Evolutionary conservation across 2,797 vertebrate species (phyloP), one percentile per base, ranked within the genome.

Genomic region (Trematomus bernacchii): DNA sequence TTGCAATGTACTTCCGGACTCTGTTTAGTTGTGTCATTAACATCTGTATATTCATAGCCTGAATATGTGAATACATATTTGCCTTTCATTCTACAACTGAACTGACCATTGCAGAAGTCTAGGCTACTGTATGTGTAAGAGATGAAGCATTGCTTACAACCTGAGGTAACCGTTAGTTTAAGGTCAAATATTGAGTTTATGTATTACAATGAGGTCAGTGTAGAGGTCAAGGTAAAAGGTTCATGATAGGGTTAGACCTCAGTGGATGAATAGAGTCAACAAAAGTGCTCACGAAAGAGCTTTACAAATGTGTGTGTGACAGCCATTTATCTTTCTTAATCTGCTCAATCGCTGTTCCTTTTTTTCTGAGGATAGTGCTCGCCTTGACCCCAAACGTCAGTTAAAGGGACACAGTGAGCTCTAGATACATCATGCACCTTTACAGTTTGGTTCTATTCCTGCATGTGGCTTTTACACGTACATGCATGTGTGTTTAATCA

Each of bases 191-290:
- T 18, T 85, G 57, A 67, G 40, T 64, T 73, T 0, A 13, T 15
- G 5, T 50, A 64, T 61, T 42, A 21, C 50, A 74, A 59, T 50
- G 42, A 55, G 15, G 21, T 68, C 27, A 44, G 12, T 3, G 48
- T 55, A 10, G 42, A 68, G 72, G 57, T 80, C 66, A 86, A 75
- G 83, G 73, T 46, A 46, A 78, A 47, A 30, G 46, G 66, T 70
- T 65, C 57, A 82, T 4, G 11, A 48, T 2, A 6, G n/a, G 57
- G 48, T 80, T 43, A 71, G 13, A 58, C 13, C 13, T 14, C 18
- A 19, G 43, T 6, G 5, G 42, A 57, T 63, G 52, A 66, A 67
- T 53, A 15, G 19, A 23, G 8, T 40, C 15, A 53, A 23, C 67
- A 37, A 73, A 60, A 18, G 18, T 46, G 30, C 59, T 77, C 16